Conservation (phyloP, 2,113 vertebrate species). For the Spea multiplicata region DNA sequence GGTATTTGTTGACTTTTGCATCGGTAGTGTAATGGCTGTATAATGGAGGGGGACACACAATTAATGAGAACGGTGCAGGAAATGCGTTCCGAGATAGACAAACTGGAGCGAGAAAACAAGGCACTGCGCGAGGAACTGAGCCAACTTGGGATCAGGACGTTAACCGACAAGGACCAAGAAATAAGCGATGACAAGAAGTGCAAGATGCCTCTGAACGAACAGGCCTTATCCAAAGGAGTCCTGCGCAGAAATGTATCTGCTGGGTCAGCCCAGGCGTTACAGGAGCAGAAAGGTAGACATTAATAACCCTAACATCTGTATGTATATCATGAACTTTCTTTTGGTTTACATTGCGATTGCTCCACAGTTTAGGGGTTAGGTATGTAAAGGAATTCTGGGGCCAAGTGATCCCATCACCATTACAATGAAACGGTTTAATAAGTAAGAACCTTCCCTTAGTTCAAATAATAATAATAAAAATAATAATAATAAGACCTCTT, state of each 20-base stretch:
- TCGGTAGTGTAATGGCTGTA: background rate
- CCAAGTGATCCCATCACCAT: too few species aligned
- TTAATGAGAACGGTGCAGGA: conserved; percentile 78
- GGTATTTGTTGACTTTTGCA: conserved; percentile 5
- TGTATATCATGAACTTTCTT: too few species aligned
- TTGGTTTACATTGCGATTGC: too few species aligned
- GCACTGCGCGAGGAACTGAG: conserved; percentile 66
- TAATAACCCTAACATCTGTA: too few species aligned
- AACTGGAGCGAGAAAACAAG: conserved; percentile 80
- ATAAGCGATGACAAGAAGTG: background rate
- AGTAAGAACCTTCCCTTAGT: too few species aligned
- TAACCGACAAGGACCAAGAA: background rate
- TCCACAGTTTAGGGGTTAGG: too few species aligned
- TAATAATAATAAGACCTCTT: too few species aligned
- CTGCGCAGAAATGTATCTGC: conserved; percentile 57
- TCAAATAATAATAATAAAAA: too few species aligned
- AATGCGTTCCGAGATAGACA: conserved; percentile 80
- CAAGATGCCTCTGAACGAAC: accelerated
- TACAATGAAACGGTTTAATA: too few species aligned
- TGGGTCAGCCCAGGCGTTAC: conserved; percentile 50
- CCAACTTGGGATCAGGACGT: conserved; percentile 32
- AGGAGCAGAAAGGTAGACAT: conserved; percentile 68
- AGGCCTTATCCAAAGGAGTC: background rate
- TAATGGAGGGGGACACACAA: conserved; percentile 74
- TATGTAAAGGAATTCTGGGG: too few species aligned